These are phyloP conservation scores for Callithrix jacchus DNA, from an alignment of 2,113 vertebrate genomes.

Conservation along the genomic window DNA sequence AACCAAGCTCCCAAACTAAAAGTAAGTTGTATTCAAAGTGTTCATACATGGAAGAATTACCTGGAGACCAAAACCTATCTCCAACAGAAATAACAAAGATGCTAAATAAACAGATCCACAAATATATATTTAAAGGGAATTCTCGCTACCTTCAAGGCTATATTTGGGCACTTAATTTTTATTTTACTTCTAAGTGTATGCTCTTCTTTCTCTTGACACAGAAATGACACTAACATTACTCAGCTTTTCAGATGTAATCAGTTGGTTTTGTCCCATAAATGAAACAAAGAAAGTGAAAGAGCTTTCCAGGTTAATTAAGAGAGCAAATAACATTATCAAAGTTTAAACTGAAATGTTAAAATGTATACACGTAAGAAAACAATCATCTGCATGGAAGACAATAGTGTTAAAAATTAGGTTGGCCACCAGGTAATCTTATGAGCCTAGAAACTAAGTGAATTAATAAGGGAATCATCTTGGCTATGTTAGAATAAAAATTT, in stretches of 20 bases:
- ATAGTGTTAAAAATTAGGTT: not conserved
- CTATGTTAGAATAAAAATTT: not conserved
- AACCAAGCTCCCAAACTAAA: not conserved
- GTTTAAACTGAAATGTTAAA: not conserved
- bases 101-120: not conserved
- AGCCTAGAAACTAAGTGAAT: not conserved
- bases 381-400: not conserved
- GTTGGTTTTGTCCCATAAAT: not conserved
- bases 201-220: conserved; percentile 11
- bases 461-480: not conserved
- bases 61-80: conserved; percentile 37
- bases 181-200: not conserved
- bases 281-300: conserved; percentile 8
- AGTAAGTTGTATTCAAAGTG: not conserved
- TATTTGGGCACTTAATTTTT: conserved; percentile 25
- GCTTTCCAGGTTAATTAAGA: not conserved
- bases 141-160: conserved; percentile 4
- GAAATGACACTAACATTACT: not conserved
- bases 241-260: not conserved
- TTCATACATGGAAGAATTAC: not conserved
- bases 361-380: not conserved
- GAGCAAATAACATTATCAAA: conserved; percentile 1
- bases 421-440: not conserved
- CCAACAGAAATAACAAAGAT: conserved; percentile 13
- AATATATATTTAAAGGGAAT: not conserved